Conservation (phyloP, 2,888 invertebrate genomes). For the Idaea aversata region DNA sequence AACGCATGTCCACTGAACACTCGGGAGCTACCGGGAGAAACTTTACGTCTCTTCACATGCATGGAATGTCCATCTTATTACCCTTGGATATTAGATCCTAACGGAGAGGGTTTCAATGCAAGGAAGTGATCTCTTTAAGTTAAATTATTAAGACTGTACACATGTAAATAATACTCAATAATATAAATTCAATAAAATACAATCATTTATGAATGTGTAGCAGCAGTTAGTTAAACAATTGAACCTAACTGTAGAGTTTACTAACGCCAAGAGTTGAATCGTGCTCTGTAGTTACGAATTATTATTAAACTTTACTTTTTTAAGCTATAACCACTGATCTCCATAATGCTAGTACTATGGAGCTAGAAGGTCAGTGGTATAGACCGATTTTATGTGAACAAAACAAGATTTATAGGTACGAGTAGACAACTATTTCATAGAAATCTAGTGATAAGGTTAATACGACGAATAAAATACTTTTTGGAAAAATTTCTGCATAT, state of each 20-base stretch:
- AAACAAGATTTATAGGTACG: slow-evolving; percentile 15
- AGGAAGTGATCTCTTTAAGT: slow-evolving; percentile 84
- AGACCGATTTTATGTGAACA: neutral
- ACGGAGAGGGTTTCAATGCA: slow-evolving; percentile 94
- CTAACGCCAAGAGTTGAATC: neutral
- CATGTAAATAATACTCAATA: slow-evolving; percentile 80
- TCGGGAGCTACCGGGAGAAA: slow-evolving; percentile 94
- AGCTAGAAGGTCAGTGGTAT: neutral
- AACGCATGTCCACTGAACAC: slow-evolving; percentile 95
- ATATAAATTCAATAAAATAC: slow-evolving; percentile 61
- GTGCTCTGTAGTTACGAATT: neutral
- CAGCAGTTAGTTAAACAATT: slow-evolving; percentile 35
- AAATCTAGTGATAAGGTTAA: slow-evolving; percentile 5
- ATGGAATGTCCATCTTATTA: slow-evolving; percentile 98
- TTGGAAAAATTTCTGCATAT: neutral
- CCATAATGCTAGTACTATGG: no score
- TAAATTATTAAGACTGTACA: slow-evolving; percentile 77
- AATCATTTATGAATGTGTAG: slow-evolving; percentile 47
- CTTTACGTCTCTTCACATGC: slow-evolving; percentile 94
- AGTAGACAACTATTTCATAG: slow-evolving; percentile 19
- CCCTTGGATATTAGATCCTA: slow-evolving; percentile 96
- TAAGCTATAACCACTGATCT: no score
- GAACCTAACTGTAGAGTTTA: neutral
- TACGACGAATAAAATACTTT: neutral
- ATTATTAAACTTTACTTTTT: neutral